These are phyloP conservation scores for Daktulosphaira vitifoliae DNA, from an alignment of 1,140 invertebrate species.

Conservation along the genomic window DNA sequence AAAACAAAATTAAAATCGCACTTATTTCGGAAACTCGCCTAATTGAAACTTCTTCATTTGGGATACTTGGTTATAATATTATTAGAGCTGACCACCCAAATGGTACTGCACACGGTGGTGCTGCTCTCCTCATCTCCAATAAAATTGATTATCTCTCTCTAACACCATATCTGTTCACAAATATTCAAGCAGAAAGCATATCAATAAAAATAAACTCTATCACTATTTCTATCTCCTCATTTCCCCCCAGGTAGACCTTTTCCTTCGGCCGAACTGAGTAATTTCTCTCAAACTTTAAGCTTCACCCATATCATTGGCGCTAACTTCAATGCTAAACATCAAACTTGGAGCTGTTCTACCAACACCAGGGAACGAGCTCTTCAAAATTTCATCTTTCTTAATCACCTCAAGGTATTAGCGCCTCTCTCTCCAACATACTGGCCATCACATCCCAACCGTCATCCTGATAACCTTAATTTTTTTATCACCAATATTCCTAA, in stretches of 20 bases:
- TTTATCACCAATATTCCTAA: constrained; percentile 20
- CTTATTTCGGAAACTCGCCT: neutral
- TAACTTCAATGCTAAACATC: neutral
- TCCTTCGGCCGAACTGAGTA: neutral
- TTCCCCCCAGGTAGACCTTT: neutral
- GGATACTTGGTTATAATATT: too few relatives aligned
- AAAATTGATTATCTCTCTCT: neutral
- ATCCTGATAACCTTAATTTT: neutral
- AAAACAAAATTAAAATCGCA: neutral
- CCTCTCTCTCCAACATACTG: neutral
- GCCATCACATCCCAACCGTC: neutral
- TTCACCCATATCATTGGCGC: too few relatives aligned
- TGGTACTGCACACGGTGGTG: neutral
- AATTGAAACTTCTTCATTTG: too few relatives aligned
- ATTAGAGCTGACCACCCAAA: neutral
- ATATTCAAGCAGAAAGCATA: too few relatives aligned
- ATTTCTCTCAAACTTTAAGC: too few relatives aligned
- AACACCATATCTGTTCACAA: too few relatives aligned
- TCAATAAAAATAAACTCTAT: neutral
- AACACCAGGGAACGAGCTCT: neutral
- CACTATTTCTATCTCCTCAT: neutral
- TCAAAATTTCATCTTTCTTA: neutral
- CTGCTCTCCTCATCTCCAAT: constrained; percentile 1
- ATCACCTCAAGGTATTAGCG: neutral
- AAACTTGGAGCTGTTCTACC: neutral